A percentile compares a stretch with the other conserved stretches of the same genome.
Evolutionary conservation across 2,113 vertebrate species (phyloP).

Genomic region (Ginglymostoma cirratum): DNA sequence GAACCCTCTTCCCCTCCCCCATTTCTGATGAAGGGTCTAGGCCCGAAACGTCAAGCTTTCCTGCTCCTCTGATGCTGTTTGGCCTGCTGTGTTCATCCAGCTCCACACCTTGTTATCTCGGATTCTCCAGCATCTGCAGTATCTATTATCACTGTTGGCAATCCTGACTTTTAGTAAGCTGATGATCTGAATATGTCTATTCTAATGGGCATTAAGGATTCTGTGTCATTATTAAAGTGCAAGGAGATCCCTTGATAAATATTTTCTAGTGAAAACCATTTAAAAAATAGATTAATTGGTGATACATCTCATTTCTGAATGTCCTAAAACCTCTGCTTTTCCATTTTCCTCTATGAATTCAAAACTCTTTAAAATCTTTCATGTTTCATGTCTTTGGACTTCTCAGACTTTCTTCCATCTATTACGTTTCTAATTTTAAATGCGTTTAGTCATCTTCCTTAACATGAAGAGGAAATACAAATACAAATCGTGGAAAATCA

Average conservation of each 20-base stretch:
- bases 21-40: too few relatives aligned
- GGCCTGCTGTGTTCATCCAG: too few relatives aligned
- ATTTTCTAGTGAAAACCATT: background rate
- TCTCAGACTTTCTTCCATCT: background rate
- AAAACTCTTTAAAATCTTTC: too few relatives aligned
- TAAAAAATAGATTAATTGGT: background rate
- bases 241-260: background rate
- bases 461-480: background rate
- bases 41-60: too few relatives aligned
- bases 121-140: too few relatives aligned
- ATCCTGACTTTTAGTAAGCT: background rate
- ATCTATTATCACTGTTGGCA: too few relatives aligned
- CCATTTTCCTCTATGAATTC: too few relatives aligned
- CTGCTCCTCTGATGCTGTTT: too few relatives aligned
- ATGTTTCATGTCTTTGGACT: background rate
- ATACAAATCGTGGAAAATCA: background rate
- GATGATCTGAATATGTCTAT: background rate
- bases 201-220: background rate
- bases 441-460: background rate
- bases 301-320: background rate
- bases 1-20: too few relatives aligned
- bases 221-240: background rate
- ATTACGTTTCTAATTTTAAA: background rate
- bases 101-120: too few relatives aligned
- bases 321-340: background rate